Conservation (phyloP, 2,113 vertebrate species). For the Actinemys pallida region DNA sequence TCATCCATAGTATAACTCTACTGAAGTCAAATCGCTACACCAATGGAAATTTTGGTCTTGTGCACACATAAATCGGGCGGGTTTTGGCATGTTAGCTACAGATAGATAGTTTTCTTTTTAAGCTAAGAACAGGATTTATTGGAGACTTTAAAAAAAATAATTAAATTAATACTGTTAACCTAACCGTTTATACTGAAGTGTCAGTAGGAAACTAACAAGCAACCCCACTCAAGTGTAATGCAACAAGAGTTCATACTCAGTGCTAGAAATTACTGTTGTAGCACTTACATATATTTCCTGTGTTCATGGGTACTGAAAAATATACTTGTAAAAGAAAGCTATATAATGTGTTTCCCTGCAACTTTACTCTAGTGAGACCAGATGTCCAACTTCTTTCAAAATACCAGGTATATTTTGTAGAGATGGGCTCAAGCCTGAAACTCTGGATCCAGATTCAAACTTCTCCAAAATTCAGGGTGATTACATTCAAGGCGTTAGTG, state of each 20-base stretch:
- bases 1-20: not conserved
- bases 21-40: not conserved
- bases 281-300: conserved; percentile 44
- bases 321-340: conserved; percentile 1
- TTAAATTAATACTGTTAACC: conserved; percentile 1
- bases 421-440: conserved; percentile 18
- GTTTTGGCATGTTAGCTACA: conserved; percentile 62
- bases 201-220: conserved; percentile 6
- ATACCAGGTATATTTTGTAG: conserved; percentile 27
- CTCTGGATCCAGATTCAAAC: not conserved
- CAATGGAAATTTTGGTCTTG: not conserved
- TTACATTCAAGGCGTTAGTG: not conserved
- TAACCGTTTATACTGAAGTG: not conserved
- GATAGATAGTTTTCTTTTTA: conserved; percentile 26
- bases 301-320: conserved; percentile 45
- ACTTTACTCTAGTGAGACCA: conserved; percentile 56
- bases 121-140: not conserved
- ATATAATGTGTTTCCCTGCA: conserved; percentile 44
- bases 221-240: not conserved
- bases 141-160: not conserved
- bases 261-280: conserved; percentile 39
- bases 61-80: not conserved
- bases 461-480: not conserved
- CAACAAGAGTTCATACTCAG: conserved; percentile 3
- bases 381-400: conserved; percentile 57